Evolutionary conservation across 2,113 vertebrate species (phyloP), one percentile per base, ranked within the genome.

Genomic region (Calidris pugnax): DNA sequence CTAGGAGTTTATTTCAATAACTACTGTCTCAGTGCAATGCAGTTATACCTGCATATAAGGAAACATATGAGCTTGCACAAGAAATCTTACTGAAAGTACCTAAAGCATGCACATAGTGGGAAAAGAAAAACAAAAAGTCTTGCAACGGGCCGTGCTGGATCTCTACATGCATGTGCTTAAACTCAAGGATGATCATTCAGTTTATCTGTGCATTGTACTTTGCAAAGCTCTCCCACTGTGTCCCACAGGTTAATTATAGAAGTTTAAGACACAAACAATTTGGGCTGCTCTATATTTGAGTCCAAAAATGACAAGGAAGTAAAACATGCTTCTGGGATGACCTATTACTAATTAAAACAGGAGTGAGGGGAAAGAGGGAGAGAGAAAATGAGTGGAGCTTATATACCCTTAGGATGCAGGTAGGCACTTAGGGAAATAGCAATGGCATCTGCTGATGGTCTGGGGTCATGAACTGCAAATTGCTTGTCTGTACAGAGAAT

Each of bases 241-340:
- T 85, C 45, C 50, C 59, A 41, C 48, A 20, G 37, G 30, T 63
- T 90, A 85, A 90, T 80, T 74, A 77, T 23, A 91, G 67, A 89
- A 85, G 37, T 41, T 91, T 60, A 89, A 87, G 74, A 35, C 43
- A 23, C 26, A 60, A 85, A 84, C 9, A 83, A 45, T 73, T 89
- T 79, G 32, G 22, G 5, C 28, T 81, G 16, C 67, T 89, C 89
- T 96, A 8, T 83, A 83, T 73, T 96, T 69, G 73, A 79, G 21
- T 73, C 24, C 18, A 87, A 77, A 93, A 95, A 87, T 72, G 12
- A 67, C 59, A 78, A 87, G 26, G 75, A 90, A 88, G 59, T 59
- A 94, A 96, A 96, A 95, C 18, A 67, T 50, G 59, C 15, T 83
- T 87, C 87, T 93, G 41, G 32, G 18, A 74, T 79, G 53, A 71